phyloP scores from a whole-genome alignment of 2,113 vertebrate species.

The Pelusios castaneus region DNA sequence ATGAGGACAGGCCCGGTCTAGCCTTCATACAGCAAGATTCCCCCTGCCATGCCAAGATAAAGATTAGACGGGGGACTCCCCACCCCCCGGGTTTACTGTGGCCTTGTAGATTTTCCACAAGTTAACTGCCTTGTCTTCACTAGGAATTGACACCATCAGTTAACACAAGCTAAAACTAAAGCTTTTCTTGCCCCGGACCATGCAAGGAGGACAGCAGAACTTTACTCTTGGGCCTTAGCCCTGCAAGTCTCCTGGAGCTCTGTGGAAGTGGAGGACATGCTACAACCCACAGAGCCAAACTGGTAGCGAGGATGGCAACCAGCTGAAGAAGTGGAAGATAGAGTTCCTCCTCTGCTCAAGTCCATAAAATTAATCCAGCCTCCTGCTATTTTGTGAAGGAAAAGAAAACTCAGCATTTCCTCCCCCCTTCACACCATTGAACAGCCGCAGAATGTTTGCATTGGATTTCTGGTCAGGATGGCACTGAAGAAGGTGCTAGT shows the following conservation, averaged over 20 bases:
- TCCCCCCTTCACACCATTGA: not conserved
- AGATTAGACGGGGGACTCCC: not conserved
- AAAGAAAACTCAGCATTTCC: not conserved
- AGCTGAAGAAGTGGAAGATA: not conserved
- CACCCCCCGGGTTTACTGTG: not conserved
- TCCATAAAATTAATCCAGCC: not conserved
- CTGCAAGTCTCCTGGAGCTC: not conserved
- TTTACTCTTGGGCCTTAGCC: not conserved
- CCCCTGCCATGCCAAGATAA: not conserved
- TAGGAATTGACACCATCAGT: not conserved
- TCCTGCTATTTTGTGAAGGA: not conserved
- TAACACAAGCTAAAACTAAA: not conserved
- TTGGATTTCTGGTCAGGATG: not conserved
- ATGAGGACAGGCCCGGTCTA: not conserved
- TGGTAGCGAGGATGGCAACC: rapidly evolving
- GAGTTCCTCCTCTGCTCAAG: not conserved
- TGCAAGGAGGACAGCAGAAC: not conserved
- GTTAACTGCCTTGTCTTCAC: not conserved
- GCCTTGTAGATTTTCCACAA: rapidly evolving
- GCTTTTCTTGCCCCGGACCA: not conserved
- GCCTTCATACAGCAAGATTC: not conserved
- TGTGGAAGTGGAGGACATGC: not conserved
- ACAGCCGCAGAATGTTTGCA: not conserved
- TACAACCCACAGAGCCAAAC: not conserved
- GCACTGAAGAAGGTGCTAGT: not conserved